These are phyloP conservation scores for Synanthedon vespiformis DNA, from an alignment of 2,888 invertebrate species.

Conservation along the genomic window DNA sequence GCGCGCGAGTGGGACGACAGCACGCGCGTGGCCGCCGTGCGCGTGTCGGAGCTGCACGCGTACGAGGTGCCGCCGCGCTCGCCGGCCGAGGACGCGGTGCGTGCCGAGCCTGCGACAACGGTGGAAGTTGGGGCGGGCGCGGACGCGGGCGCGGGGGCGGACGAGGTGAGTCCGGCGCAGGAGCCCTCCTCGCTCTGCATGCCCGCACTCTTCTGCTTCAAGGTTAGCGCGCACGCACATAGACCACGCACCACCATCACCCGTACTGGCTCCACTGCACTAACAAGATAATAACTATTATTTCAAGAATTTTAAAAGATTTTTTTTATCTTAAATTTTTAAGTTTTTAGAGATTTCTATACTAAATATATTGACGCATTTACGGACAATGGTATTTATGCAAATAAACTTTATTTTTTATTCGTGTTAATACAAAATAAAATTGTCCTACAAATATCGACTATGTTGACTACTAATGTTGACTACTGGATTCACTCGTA, in stretches of 20 bases:
- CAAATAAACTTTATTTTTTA: no score
- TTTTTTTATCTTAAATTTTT: no score
- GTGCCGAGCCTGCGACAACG: background rate
- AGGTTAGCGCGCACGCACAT: conserved; percentile 68
- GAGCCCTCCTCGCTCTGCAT: conserved; percentile 85
- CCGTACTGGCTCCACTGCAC: conserved; percentile 10
- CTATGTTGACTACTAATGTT: no score
- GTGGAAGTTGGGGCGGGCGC: conserved; percentile 3
- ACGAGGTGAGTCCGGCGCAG: conserved; percentile 51
- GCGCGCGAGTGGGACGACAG: conserved; percentile 74
- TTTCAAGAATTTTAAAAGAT: no score
- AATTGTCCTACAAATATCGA: no score
- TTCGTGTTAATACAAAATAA: no score
- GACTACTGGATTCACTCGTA: no score
- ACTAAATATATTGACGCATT: no score
- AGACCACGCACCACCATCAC: conserved; percentile 9
- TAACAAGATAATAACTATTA: background rate
- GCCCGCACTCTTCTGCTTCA: conserved; percentile 88
- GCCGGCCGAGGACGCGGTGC: background rate
- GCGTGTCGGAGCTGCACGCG: conserved; percentile 6
- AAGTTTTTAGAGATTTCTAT: no score
- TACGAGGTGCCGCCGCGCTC: conserved; percentile 5
- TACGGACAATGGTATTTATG: no score
- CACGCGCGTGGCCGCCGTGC: conserved; percentile 6
- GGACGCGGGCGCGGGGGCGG: conserved; percentile 6